Evolutionary conservation across 2,888 invertebrate genomes (phyloP).

Genomic region (Caenorhabditis sp.): DNA sequence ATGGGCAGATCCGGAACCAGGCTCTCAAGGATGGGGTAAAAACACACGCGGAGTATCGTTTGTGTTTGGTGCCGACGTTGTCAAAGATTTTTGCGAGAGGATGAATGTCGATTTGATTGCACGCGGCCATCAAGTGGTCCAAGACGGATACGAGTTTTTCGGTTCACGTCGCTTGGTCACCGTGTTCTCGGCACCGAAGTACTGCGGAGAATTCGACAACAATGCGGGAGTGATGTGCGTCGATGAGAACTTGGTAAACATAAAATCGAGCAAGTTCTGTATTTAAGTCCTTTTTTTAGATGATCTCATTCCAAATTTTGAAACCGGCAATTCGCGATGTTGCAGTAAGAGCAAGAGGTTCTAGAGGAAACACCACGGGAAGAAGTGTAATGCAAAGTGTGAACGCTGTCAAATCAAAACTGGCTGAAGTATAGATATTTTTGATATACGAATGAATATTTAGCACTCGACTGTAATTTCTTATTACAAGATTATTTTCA

Average conservation of each 20-base stretch:
- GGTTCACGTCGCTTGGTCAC: constrained; percentile 37
- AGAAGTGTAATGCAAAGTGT: background rate
- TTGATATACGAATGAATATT: background rate
- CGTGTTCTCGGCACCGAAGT: constrained; percentile 44
- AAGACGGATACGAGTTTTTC: constrained; percentile 48
- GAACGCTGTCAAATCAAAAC: background rate
- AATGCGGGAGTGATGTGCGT: constrained; percentile 32
- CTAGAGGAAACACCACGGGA: background rate
- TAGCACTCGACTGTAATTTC: background rate
- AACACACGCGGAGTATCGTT: constrained; percentile 39
- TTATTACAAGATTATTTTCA: background rate
- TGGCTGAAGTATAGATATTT: background rate
- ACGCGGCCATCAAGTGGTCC: constrained; percentile 40
- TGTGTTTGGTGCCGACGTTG: constrained; percentile 41
- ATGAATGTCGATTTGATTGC: constrained; percentile 36
- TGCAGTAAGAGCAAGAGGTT: constrained; percentile 17
- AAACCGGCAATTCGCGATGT: constrained; percentile 27
- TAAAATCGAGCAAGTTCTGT: too few species aligned
- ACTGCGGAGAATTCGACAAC: constrained; percentile 36
- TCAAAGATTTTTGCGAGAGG: constrained; percentile 38
- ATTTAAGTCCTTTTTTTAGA: background rate
- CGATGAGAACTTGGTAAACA: constrained; percentile 17
- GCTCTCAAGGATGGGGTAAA: constrained; percentile 29
- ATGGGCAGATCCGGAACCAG: constrained; percentile 45
- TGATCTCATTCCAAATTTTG: constrained; percentile 31